Base-by-base conservation (phyloP, 2,113 vertebrate species). In the Petroica traversi region DNA sequence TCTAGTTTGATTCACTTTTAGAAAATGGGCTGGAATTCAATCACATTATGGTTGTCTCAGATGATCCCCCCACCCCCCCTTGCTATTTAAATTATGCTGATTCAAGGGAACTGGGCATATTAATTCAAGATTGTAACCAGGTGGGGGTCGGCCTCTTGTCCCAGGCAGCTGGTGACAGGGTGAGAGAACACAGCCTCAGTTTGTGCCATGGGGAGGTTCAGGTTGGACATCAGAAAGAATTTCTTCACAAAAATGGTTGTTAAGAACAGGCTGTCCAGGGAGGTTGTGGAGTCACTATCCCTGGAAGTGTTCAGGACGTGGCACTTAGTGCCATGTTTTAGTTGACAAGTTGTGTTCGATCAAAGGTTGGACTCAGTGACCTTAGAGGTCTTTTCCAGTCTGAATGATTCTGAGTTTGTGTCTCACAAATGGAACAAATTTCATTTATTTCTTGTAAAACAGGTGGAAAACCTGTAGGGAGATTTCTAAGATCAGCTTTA, bases 61-160 rank as follows among this genome's bases (percentile, higher is more conserved):
- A 46, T 6, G 4, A 34, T 66, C 11, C 8, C 34, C 12, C 16
- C 4, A 4, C 5, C 19, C 2, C 2, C 4, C 9, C 13, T 71
- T 81, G 46, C 19, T 78, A 8, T 68, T 91, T 78, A 48, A 67
- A 40, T 72, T 18, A 6, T 45, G 11, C 26, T 79, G 74, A 33
- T 81, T 87, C 8, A 31, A 26, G 52, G 24, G 28, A 85, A 20
- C 49, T 67, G n/a, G 14, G 22, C 12, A 3, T 38, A 8, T 54
- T 41, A 29, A 48, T 75, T 73, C 0, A 0, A 48, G n/a, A 6
- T 48, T 48, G 9, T 55, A 55, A 29, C 9, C 41, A 48, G 18
- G 17, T 54, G 25, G 46, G n/a, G n/a, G 25, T 41, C 0, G 0
- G 17, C 18, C 40, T 46, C 20, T 61, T 68, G 17, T 82, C 29